Percentiles rank a stretch among this genome's conserved stretches.
Evolutionary conservation across 2,888 invertebrate genomes (phyloP).

Genomic region (Catonia carolina): DNA sequence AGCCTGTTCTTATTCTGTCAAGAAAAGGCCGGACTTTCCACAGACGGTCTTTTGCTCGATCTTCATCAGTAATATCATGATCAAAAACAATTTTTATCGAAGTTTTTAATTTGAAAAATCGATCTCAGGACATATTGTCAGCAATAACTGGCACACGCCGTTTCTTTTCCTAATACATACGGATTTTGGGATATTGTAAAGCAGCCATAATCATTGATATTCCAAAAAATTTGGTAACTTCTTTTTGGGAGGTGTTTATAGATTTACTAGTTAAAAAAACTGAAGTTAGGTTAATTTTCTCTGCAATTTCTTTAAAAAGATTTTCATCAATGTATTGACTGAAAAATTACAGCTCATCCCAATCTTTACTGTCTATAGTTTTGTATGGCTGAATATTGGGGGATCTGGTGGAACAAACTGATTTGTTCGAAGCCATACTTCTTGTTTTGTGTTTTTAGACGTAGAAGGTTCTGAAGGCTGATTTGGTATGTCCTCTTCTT

Average conservation of each 20-base stretch:
- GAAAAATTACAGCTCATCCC: slow-evolving; percentile 5
- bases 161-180: slow-evolving; percentile 23
- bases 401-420: slow-evolving; percentile 7
- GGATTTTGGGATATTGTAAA: slow-evolving; percentile 15
- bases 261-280: slow-evolving; percentile 3
- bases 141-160: slow-evolving; percentile 9
- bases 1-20: slow-evolving; percentile 8
- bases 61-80: slow-evolving; percentile 14
- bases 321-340: slow-evolving; percentile 17
- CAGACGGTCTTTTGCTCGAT: slow-evolving; percentile 10
- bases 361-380: not conserved
- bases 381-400: not conserved
- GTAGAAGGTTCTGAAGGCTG: too few species aligned
- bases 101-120: slow-evolving; percentile 15
- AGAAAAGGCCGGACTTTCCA: slow-evolving; percentile 15
- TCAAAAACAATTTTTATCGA: slow-evolving; percentile 19
- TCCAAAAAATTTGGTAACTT: slow-evolving; percentile 15
- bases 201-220: slow-evolving; percentile 13
- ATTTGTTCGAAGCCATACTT: too few species aligned
- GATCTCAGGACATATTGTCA: slow-evolving; percentile 18
- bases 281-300: slow-evolving; percentile 12
- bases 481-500: too few species aligned
- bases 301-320: slow-evolving; percentile 12
- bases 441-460: too few species aligned
- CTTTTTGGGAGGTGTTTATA: not conserved